Conservation (phyloP, 2,797 vertebrate species). For the Cephalopachus bancanus region DNA sequence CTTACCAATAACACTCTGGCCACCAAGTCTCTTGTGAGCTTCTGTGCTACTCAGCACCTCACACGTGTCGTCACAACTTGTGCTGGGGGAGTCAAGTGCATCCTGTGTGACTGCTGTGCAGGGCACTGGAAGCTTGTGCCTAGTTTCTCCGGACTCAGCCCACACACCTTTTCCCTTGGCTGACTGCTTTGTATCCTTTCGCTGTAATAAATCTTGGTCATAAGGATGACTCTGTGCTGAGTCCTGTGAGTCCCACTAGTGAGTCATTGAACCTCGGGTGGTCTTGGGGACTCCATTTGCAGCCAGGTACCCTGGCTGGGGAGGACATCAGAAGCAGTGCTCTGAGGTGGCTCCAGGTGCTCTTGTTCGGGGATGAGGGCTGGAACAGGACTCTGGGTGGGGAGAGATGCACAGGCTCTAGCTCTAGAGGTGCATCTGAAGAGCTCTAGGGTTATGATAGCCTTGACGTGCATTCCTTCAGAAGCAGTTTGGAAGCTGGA, state of each 20-base stretch:
- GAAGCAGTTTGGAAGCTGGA: background rate
- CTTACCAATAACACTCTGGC: background rate
- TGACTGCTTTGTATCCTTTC: background rate
- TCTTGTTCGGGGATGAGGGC: too few species aligned
- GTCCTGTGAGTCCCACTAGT: background rate
- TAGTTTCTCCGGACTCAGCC: background rate
- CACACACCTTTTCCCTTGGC: background rate
- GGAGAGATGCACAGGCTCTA: fast-evolving
- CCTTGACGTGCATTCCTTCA: background rate
- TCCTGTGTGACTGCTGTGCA: background rate
- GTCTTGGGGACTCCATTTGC: background rate
- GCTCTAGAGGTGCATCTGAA: background rate
- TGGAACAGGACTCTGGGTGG: fast-evolving
- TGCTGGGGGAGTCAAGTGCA: background rate
- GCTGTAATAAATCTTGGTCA: background rate
- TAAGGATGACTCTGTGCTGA: background rate
- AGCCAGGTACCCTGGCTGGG: background rate
- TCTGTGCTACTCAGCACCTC: background rate
- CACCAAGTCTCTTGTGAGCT: fast-evolving
- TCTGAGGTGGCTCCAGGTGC: background rate
- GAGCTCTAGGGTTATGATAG: too few species aligned
- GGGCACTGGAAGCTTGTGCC: fast-evolving
- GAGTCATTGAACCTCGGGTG: fast-evolving
- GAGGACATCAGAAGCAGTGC: background rate
- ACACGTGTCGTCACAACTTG: fast-evolving